Evolutionary conservation across 2,888 invertebrate species (phyloP).

Genomic region (Hymenopus coronatus): DNA sequence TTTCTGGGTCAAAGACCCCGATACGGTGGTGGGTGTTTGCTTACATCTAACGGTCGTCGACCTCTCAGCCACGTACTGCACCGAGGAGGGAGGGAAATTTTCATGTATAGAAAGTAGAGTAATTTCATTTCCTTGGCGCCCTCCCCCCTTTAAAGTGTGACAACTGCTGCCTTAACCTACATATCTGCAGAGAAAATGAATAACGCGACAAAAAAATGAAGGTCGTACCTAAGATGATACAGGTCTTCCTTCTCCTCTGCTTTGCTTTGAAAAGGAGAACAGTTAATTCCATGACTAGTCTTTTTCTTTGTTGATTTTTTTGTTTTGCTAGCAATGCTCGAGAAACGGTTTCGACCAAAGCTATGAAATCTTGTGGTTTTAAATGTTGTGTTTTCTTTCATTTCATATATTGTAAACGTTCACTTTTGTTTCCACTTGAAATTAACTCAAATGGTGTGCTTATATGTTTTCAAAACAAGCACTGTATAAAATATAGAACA

Average conservation of each 20-base stretch:
- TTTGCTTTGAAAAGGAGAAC: not conserved
- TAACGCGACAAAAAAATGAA: not conserved
- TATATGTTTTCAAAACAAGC: not conserved
- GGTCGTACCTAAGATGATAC: not conserved
- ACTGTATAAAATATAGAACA: not conserved
- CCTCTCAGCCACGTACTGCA: not conserved
- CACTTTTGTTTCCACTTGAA: too few relatives aligned
- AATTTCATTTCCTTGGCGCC: not conserved
- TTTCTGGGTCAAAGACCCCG: slow-evolving; percentile 14
- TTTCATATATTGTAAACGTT: too few relatives aligned
- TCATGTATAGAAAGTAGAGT: not conserved
- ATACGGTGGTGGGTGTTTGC: slow-evolving; percentile 4
- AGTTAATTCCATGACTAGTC: not conserved
- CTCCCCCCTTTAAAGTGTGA: not conserved
- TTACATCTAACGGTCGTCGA: slow-evolving; percentile 13
- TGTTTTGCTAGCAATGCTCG: not conserved
- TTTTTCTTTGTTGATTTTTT: not conserved
- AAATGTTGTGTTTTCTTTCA: too few relatives aligned
- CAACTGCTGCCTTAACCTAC: not conserved
- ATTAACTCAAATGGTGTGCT: not conserved
- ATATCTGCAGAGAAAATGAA: not conserved
- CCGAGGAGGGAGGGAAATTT: not conserved
- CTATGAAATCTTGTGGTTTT: too few relatives aligned
- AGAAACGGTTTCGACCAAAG: not conserved
- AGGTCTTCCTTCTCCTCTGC: not conserved